Evolutionary conservation across 2,113 vertebrate genomes (phyloP).

Genomic region (Tapirus terrestris): DNA sequence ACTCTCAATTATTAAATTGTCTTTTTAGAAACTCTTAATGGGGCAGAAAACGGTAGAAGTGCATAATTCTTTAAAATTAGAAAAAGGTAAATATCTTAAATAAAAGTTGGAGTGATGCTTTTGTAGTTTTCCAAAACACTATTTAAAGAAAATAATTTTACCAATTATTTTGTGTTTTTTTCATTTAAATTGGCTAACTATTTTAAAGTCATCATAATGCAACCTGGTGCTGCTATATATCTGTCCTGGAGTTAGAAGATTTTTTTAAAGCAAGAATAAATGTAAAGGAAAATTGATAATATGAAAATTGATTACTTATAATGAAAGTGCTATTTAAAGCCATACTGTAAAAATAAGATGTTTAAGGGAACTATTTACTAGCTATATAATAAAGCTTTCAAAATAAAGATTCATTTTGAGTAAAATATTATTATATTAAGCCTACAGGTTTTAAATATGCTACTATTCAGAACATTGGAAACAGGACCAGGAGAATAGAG

Average conservation of each 20-base stretch:
- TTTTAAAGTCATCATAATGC: background rate
- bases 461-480: background rate
- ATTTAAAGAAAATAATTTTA: background rate
- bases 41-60: background rate
- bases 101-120: conserved; percentile 36
- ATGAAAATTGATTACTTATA: background rate
- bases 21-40: conserved; percentile 23
- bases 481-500: background rate
- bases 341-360: background rate
- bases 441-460: background rate
- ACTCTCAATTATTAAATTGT: conserved; percentile 13
- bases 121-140: background rate
- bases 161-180: background rate
- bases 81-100: background rate
- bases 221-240: background rate
- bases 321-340: background rate
- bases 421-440: background rate
- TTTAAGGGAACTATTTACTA: background rate
- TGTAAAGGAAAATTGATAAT: background rate
- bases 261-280: conserved; percentile 6
- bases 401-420: conserved; percentile 13
- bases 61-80: conserved; percentile 8
- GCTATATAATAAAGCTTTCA: background rate
- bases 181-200: background rate
- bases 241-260: background rate